phyloP scores from a whole-genome alignment of 2,797 vertebrate species.

The Gallinago nigripennis region DNA sequence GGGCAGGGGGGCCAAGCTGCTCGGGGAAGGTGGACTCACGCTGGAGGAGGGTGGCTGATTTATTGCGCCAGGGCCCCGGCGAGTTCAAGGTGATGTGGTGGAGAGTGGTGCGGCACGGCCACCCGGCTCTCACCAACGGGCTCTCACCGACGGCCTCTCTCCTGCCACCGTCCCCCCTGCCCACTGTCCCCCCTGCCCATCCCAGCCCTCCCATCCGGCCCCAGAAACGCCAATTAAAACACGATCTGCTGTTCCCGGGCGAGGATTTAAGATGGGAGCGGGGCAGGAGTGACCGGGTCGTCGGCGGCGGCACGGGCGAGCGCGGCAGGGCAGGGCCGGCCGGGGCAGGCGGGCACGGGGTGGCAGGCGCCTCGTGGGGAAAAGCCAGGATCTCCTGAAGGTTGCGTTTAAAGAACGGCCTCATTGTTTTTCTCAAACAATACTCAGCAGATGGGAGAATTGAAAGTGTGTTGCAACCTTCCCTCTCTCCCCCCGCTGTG shows the following conservation, averaged over 20 bases:
- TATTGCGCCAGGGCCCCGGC: not conserved
- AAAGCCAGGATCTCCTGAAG: constrained; percentile 36
- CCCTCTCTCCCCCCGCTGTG: constrained; percentile 35
- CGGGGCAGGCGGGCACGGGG: not conserved
- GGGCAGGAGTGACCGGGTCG: not conserved
- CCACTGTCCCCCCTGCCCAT: rapidly evolving
- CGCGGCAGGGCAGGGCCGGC: not conserved
- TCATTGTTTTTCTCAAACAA: constrained; percentile 70
- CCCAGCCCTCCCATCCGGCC: not conserved
- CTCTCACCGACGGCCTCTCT: not conserved
- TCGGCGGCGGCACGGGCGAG: rapidly evolving
- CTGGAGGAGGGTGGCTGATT: not conserved
- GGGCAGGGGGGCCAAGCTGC: not conserved
- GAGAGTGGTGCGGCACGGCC: not conserved
- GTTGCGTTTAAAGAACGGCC: constrained; percentile 50
- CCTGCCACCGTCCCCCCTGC: not conserved
- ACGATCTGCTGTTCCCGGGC: constrained; percentile 16
- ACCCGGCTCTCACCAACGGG: not conserved
- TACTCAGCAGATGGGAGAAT: constrained; percentile 66
- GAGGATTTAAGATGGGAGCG: constrained; percentile 16
- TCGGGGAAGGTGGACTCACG: not conserved
- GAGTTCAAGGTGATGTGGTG: constrained; percentile 34
- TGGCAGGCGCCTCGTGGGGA: not conserved
- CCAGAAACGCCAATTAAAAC: not conserved
- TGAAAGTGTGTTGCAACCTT: constrained; percentile 66